phyloP scores from a whole-genome alignment of 2,113 vertebrate species.

The Marcusenius ussheri region DNA sequence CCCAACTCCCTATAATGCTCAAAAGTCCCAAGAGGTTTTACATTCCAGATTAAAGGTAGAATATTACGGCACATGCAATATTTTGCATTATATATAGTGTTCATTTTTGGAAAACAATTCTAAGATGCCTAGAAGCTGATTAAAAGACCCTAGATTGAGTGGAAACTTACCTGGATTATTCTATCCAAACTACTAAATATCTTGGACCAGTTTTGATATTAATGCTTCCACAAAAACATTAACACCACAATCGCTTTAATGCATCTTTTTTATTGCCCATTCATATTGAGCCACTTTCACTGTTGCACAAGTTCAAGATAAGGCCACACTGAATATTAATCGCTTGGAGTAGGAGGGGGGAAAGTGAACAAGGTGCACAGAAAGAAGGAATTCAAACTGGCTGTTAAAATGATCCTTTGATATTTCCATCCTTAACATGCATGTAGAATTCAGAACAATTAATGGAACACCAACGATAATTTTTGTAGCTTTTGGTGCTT shows the following conservation, averaged over 20 bases:
- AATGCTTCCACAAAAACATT: neutral
- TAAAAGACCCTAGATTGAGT: neutral
- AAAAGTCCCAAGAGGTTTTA: neutral
- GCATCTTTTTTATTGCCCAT: slow-evolving; percentile 29
- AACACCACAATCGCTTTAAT: neutral
- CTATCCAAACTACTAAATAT: neutral
- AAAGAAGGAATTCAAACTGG: neutral
- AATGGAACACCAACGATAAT: neutral
- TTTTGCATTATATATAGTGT: neutral
- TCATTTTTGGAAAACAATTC: neutral
- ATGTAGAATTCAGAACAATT: neutral
- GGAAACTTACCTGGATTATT: neutral
- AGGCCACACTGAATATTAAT: slow-evolving; percentile 6
- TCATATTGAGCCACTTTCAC: slow-evolving; percentile 13
- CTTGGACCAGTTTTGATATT: neutral
- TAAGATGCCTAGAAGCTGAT: neutral
- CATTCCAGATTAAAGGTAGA: neutral
- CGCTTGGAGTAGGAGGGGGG: neutral
- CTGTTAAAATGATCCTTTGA: neutral
- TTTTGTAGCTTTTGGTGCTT: neutral
- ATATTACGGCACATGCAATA: too few species aligned
- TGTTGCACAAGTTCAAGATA: slow-evolving; percentile 13
- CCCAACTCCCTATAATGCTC: neutral
- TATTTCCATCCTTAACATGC: neutral
- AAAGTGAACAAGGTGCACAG: slow-evolving; percentile 9